Evolutionary conservation across 2,113 vertebrate species (phyloP).

Genomic region (Clarias gariepinus): DNA sequence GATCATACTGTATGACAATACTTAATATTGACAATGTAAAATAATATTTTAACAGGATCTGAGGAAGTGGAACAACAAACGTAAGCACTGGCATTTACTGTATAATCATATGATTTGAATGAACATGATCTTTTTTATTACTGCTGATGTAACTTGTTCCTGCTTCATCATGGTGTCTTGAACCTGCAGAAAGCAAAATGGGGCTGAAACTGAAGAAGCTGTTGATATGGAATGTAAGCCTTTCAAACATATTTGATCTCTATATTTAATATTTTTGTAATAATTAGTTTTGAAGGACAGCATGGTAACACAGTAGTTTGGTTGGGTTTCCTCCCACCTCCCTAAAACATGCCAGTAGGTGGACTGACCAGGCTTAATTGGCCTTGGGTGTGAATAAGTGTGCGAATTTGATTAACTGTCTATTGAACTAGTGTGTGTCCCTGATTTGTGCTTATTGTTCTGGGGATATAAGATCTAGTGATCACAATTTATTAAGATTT

Average conservation of each 20-base stretch:
- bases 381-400: not conserved
- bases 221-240: constrained; percentile 4
- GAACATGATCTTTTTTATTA: not conserved
- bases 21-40: not conserved
- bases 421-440: not conserved
- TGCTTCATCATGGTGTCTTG: not conserved
- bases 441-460: not conserved
- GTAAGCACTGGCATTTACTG: not conserved
- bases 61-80: not conserved
- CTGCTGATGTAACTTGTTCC: not conserved
- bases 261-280: not conserved
- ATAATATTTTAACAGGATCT: constrained; percentile 3
- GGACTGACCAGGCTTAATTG: not conserved
- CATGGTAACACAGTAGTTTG: not conserved
- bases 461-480: not conserved
- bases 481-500: not conserved
- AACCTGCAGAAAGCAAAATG: not conserved
- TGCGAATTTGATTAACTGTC: not conserved
- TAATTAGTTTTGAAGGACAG: not conserved
- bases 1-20: not conserved
- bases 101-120: not conserved
- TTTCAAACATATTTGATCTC: too few species aligned
- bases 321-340: not conserved
- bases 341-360: not conserved
- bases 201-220: not conserved